phyloP scores from a whole-genome alignment of 1,140 invertebrate genomes.

The Drosophila paulistorum region DNA sequence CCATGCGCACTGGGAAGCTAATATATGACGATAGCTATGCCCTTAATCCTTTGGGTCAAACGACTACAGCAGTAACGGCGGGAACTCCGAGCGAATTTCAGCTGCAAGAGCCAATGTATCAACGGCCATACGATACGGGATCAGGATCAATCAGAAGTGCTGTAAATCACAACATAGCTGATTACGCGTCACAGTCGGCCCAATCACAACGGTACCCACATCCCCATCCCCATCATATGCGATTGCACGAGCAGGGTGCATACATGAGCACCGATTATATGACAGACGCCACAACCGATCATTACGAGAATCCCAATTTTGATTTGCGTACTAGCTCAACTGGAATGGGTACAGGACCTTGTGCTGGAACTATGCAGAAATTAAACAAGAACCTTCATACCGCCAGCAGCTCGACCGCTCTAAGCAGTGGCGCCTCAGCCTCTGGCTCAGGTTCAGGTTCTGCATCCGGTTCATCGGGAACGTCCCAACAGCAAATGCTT shows the following conservation, averaged over 20 bases:
- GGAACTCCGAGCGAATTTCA: slow-evolving; percentile 56
- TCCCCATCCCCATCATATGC: slow-evolving; percentile 30
- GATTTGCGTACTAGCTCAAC: slow-evolving; percentile 53
- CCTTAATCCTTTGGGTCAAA: slow-evolving; percentile 57
- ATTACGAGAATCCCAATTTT: slow-evolving; percentile 83
- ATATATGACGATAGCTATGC: slow-evolving; percentile 87
- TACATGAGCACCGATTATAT: slow-evolving; percentile 63
- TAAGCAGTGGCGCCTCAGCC: slow-evolving; percentile 33
- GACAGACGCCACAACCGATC: slow-evolving; percentile 69
- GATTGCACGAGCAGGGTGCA: slow-evolving; percentile 34
- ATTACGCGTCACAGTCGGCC: slow-evolving; percentile 43
- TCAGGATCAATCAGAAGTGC: slow-evolving; percentile 69
- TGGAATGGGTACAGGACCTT: slow-evolving; percentile 4
- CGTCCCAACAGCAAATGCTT: slow-evolving; percentile 67
- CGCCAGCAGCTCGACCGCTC: slow-evolving; percentile 30
- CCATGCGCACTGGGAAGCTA: slow-evolving; percentile 89
- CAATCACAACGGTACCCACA: slow-evolving; percentile 33
- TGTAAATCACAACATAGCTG: slow-evolving; percentile 58
- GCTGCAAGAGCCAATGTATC: slow-evolving; percentile 74
- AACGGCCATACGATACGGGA: slow-evolving; percentile 77
- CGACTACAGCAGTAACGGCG: not conserved
- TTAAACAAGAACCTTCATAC: slow-evolving; percentile 32
- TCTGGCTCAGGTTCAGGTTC: slow-evolving; percentile 44
- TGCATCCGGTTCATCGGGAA: slow-evolving; percentile 46
- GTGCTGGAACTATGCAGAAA: slow-evolving; percentile 26